Evolutionary conservation across 2,113 vertebrate genomes (phyloP), one percentile per base, ranked within the genome.

Genomic region (Hassar affinis): DNA sequence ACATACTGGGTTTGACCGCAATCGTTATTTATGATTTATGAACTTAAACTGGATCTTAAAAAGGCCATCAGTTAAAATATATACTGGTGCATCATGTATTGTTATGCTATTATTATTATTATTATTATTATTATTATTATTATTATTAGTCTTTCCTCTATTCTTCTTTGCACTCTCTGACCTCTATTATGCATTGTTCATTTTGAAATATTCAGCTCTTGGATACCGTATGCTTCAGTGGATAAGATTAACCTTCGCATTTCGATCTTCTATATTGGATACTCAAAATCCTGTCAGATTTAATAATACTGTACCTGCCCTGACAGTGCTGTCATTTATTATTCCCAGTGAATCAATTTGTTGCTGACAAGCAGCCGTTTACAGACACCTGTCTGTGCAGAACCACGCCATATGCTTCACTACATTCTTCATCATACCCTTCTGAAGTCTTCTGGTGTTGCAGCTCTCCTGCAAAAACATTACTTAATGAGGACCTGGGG

Each of bases 401-500:
- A 54, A 25, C 52, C 30, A 22, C 10, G 15, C 74, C 30, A 76
- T 76, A 77, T 38, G 33, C 51, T 35, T 77, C 51, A 35, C 27
- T 75, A 33, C 49, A 52, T 18, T 52, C 49, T 11, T 52, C 49
- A 52, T 33, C 47, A 22, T 75, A 27, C 42, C 25, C 49, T 7
- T 42, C 38, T 6, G 6, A 25, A 14, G 0, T 11, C 30, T 30
- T 56, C 30, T 38, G 5, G 4, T 77, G 18, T 35, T 30, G 2
- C 10, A 35, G 30, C 33, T 56, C 27, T 51, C 6, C 45, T 20
- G 27, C 33, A 57, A 14, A 68, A 57, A 71, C 76, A 80, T 81
- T 27, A 33, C 18, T 62, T 69, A 20, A 85, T 85, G 51, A 47
- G 72, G 20, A 59, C n/a, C 33, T n/a, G n/a, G 49, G 17, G 47